phyloP scores from a whole-genome alignment of 1,140 invertebrate species.

The Forficula auricularia region DNA sequence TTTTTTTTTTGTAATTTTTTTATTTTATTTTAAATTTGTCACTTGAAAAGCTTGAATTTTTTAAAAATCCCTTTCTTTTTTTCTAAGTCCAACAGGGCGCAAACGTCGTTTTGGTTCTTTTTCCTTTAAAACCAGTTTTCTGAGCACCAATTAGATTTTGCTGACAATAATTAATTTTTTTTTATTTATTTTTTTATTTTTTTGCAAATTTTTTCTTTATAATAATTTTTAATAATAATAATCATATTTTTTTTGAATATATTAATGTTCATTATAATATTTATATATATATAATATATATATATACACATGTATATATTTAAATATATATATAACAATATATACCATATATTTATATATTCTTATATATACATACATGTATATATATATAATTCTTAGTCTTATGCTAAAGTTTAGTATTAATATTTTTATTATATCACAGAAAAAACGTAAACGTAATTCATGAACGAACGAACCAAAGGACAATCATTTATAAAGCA shows the following conservation, averaged over 20 bases:
- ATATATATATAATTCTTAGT: no score
- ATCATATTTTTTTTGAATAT: no score
- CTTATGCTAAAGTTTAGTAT: slow-evolving; percentile 2
- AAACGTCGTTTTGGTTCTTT: slow-evolving; percentile 4
- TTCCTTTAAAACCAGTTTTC: slow-evolving; percentile 11
- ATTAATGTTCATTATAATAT: no score
- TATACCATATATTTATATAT: no score
- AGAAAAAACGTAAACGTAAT: slow-evolving; percentile 17
- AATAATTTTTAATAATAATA: no score
- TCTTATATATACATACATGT: no score
- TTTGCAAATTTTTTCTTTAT: not conserved
- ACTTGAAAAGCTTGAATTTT: slow-evolving; percentile 3
- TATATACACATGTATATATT: no score
- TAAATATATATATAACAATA: no score
- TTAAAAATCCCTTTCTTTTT: slow-evolving; percentile 6
- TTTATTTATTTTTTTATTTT: slow-evolving; percentile 4
- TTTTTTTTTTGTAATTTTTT: not conserved
- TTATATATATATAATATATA: no score
- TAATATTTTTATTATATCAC: slow-evolving; percentile 16
- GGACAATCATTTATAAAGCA: slow-evolving; percentile 21
- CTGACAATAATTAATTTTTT: slow-evolving; percentile 7
- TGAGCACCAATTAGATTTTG: slow-evolving; percentile 19
- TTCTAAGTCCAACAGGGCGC: slow-evolving; percentile 10
- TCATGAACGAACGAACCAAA: slow-evolving; percentile 15
- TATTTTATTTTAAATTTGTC: not conserved